These are phyloP conservation scores for Erpornis zantholeuca DNA, from an alignment of 2,113 vertebrate genomes.

Conservation along the genomic window DNA sequence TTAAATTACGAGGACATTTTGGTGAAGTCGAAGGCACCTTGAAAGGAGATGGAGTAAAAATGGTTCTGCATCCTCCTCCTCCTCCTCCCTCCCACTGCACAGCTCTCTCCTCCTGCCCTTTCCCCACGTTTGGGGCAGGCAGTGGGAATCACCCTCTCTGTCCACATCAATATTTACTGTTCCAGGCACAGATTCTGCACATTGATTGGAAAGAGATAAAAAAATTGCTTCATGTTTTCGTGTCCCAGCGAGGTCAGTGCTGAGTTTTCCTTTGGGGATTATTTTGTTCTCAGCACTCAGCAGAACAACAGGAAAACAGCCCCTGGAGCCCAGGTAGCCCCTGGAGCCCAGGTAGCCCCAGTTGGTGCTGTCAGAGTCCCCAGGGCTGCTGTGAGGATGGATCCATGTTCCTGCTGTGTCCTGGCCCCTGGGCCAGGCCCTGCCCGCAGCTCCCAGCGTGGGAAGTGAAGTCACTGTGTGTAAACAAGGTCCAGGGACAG, in stretches of 20 bases:
- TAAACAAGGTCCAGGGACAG: background rate
- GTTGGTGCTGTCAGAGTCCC: background rate
- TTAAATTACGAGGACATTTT: background rate
- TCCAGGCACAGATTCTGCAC: background rate
- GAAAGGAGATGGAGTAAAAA: background rate
- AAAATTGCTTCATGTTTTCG: background rate
- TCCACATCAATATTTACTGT: background rate
- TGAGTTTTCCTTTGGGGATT: background rate
- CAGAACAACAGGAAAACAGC: background rate
- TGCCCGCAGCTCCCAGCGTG: background rate
- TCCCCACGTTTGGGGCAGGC: background rate
- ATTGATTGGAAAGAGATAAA: background rate
- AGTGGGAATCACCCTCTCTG: background rate
- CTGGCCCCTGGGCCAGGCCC: background rate
- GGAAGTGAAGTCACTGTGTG: background rate
- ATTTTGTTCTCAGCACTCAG: background rate
- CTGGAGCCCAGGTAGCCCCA: background rate
- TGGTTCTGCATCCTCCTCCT: background rate
- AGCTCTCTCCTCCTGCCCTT: background rate
- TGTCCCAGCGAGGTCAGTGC: background rate
- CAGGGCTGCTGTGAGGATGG: background rate
- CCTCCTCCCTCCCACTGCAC: background rate
- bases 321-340: background rate
- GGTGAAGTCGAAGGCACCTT: constrained; percentile 53
- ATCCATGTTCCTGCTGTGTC: background rate